Evolutionary conservation across 1,140 invertebrate genomes (phyloP).

Genomic region (Drosophila mauritiana): DNA sequence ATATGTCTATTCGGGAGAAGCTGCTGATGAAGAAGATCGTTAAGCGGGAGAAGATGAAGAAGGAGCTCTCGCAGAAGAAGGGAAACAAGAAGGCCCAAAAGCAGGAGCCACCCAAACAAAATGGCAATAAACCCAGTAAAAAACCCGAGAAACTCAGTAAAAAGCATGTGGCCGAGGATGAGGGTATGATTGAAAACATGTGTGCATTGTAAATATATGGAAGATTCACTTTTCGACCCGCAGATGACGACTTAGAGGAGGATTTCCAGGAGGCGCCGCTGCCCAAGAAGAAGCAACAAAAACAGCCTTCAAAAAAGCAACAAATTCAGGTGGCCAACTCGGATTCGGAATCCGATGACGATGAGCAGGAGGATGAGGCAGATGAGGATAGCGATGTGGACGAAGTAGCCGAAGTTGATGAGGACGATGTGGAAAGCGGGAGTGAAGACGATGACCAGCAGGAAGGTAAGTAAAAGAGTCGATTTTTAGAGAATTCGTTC

Average conservation of each 20-base stretch:
- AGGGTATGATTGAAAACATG: constrained; percentile 25
- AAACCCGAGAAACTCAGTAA: constrained; percentile 33
- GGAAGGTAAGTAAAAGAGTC: constrained; percentile 34
- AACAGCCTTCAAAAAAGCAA: constrained; percentile 60
- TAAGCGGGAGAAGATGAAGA: constrained; percentile 90
- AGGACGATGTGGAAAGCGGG: constrained; percentile 13
- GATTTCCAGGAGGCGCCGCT: constrained; percentile 66
- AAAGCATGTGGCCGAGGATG: constrained; percentile 26
- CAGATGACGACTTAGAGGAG: constrained; percentile 35
- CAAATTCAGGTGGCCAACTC: constrained; percentile 76
- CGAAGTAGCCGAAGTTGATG: constrained; percentile 15
- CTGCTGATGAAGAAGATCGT: constrained; percentile 91
- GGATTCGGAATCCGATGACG: constrained; percentile 56
- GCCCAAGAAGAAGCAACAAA: constrained; percentile 44
- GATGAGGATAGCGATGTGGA: constrained; percentile 4
- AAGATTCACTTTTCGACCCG: background rate
- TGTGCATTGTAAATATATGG: background rate
- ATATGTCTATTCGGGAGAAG: constrained; percentile 91
- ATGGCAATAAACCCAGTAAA: constrained; percentile 32
- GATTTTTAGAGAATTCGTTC: background rate
- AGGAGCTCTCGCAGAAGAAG: constrained; percentile 87
- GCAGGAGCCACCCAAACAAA: constrained; percentile 25
- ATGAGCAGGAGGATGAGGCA: constrained; percentile 9
- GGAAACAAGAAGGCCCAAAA: constrained; percentile 50
- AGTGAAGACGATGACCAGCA: constrained; percentile 20